Evolutionary conservation across 2,113 vertebrate species (phyloP).

Genomic region (Henicopernis longicauda): DNA sequence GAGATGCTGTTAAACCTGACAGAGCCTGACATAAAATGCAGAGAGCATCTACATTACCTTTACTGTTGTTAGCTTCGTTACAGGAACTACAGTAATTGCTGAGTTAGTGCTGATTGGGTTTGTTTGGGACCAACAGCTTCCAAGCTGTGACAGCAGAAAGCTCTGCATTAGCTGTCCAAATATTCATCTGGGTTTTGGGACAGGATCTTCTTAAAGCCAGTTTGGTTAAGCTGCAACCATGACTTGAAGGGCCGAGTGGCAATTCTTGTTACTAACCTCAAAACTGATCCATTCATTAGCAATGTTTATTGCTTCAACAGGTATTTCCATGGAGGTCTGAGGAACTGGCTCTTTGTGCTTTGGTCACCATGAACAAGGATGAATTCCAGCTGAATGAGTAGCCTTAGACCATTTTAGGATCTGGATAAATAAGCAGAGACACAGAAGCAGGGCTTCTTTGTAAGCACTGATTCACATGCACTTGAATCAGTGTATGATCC

Average conservation of each 20-base stretch:
- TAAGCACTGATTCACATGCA: not conserved
- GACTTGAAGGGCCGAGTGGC: rapidly evolving
- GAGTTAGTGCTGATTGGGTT: not conserved
- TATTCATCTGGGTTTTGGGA: not conserved
- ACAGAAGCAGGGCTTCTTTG: not conserved
- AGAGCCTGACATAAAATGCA: not conserved
- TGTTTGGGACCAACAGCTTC: not conserved
- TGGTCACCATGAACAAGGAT: rapidly evolving
- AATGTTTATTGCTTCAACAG: not conserved
- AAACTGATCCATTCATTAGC: not conserved
- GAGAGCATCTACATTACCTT: not conserved
- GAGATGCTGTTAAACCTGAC: not conserved
- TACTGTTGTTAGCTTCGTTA: not conserved
- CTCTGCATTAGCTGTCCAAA: not conserved
- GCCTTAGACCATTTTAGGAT: not conserved
- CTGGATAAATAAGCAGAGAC: not conserved
- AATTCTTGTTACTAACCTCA: not conserved
- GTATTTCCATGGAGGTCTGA: not conserved
- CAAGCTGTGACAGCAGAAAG: not conserved
- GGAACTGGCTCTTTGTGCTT: not conserved
- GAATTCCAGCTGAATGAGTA: not conserved
- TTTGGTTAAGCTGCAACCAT: not conserved
- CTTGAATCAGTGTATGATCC: not conserved
- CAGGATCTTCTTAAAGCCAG: not conserved
- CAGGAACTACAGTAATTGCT: not conserved